phyloP scores from a whole-genome alignment of 2,888 invertebrate species.

The Yponomeuta plumbellus region DNA sequence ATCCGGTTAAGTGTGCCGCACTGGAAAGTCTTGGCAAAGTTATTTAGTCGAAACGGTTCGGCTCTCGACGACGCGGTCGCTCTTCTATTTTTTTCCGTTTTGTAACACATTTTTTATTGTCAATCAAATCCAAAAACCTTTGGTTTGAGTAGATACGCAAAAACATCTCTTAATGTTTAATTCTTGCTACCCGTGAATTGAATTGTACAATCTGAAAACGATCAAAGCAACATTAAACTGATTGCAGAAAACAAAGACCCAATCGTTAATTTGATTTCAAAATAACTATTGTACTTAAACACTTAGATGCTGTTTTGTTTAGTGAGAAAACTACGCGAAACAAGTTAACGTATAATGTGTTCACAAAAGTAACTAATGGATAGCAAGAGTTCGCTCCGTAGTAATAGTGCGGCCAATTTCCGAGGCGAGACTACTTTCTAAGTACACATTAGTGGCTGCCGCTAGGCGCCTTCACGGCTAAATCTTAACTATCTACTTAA shows the following conservation, averaged over 20 bases:
- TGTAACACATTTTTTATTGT: background rate
- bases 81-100: constrained; percentile 28
- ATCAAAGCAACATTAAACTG: too few species aligned
- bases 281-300: background rate
- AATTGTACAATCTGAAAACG: background rate
- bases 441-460: constrained; percentile 63
- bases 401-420: constrained; percentile 69
- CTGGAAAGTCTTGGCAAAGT: constrained; percentile 47
- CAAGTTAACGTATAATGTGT: constrained; percentile 66
- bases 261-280: background rate
- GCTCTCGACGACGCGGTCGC: constrained; percentile 44
- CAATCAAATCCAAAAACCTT: background rate
- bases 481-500: constrained; percentile 71
- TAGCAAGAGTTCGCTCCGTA: constrained; percentile 59
- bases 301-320: constrained; percentile 10
- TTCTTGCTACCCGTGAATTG: background rate
- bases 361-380: constrained; percentile 68
- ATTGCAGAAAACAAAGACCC: background rate
- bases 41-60: constrained; percentile 67
- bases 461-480: constrained; percentile 54
- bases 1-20: constrained; percentile 61
- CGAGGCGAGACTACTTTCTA: constrained; percentile 64
- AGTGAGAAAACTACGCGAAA: constrained; percentile 44
- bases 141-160: background rate
- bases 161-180: background rate